These are phyloP conservation scores for Agrochola litura DNA, from an alignment of 2,888 invertebrate genomes.

Conservation along the genomic window DNA sequence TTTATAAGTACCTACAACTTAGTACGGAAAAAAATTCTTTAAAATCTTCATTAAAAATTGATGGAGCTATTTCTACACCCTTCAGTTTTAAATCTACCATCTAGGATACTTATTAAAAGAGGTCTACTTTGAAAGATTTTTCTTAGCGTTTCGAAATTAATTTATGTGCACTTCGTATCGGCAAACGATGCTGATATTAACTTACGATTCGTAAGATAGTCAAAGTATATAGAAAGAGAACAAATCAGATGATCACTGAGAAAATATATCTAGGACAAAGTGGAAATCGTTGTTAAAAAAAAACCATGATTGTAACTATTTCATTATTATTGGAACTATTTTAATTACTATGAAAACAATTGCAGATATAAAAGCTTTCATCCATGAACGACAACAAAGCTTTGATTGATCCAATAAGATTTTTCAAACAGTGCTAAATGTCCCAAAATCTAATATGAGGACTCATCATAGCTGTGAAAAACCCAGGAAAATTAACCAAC, in stretches of 20 bases:
- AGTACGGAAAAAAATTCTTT: too few relatives aligned
- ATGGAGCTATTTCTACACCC: not conserved
- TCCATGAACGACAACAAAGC: not conserved
- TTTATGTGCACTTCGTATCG: conserved; percentile 23
- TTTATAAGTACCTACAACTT: not conserved
- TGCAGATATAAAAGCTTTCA: not conserved
- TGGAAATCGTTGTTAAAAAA: not conserved
- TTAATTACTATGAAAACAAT: not conserved
- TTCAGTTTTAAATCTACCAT: not conserved
- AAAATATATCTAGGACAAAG: not conserved
- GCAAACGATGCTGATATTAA: conserved; percentile 17
- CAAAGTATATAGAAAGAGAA: not conserved
- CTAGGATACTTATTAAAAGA: conserved; percentile 20
- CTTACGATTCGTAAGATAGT: conserved; percentile 11
- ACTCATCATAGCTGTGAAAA: not conserved
- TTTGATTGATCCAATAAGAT: too few relatives aligned
- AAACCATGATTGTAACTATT: not conserved
- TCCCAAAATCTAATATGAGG: not conserved
- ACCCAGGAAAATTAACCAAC: not conserved
- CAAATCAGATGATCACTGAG: not conserved
- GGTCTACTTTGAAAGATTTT: conserved; percentile 16
- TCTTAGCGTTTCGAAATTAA: conserved; percentile 20
- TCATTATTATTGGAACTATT: not conserved
- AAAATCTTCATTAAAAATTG: not conserved
- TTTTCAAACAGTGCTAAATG: not conserved